phyloP scores from a whole-genome alignment of 2,113 vertebrate genomes.

The Oxyura jamaicensis region DNA sequence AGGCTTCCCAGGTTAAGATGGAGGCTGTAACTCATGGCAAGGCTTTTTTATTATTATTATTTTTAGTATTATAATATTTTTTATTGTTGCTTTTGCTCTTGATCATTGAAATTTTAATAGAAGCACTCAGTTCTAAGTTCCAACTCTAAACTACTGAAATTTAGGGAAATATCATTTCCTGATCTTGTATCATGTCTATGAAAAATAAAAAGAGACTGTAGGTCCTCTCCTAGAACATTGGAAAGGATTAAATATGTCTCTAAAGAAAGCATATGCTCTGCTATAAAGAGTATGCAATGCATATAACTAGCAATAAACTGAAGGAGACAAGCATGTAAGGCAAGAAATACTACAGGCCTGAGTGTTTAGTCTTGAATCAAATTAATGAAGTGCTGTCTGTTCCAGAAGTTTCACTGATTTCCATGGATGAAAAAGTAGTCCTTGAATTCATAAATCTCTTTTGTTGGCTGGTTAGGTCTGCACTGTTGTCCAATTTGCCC shows the following conservation, averaged over 20 bases:
- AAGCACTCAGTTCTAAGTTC: background rate
- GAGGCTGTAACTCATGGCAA: background rate
- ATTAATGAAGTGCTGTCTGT: background rate
- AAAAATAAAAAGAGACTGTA: background rate
- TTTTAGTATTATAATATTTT: background rate
- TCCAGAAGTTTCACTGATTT: background rate
- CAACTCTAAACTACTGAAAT: background rate
- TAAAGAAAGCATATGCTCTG: background rate
- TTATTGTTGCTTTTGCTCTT: background rate
- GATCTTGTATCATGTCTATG: background rate
- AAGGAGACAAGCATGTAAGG: background rate
- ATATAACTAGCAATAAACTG: background rate
- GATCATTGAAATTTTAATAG: background rate
- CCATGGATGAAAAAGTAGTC: background rate
- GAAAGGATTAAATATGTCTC: background rate
- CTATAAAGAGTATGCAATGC: background rate
- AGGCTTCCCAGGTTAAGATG: background rate
- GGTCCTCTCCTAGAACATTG: background rate
- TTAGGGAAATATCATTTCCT: background rate
- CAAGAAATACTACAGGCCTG: background rate
- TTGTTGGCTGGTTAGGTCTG: background rate
- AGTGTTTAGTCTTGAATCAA: background rate
- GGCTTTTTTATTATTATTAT: background rate
- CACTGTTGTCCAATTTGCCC: background rate
- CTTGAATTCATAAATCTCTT: background rate